These are phyloP conservation scores for Phanerotoma sp. DNA, from an alignment of 2,888 invertebrate species.

Conservation along the genomic window DNA sequence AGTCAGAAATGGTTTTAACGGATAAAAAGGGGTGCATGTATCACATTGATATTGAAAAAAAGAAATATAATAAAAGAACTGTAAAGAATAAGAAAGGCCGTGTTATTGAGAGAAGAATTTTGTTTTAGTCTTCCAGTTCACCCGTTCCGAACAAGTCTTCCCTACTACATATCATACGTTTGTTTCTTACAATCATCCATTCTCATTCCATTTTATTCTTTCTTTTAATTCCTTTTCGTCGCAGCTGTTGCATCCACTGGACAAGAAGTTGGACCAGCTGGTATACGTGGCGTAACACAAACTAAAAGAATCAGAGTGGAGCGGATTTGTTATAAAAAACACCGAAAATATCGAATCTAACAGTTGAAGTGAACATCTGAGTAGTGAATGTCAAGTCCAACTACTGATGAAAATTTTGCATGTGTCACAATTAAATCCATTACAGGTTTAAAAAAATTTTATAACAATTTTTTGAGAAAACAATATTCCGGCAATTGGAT, in stretches of 20 bases:
- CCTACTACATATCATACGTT: slow-evolving; percentile 14
- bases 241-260: slow-evolving; percentile 59
- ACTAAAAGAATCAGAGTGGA: neutral
- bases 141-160: slow-evolving; percentile 12
- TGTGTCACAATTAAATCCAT: too few species aligned
- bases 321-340: too few species aligned
- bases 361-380: too few species aligned
- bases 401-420: too few species aligned
- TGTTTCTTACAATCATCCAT: slow-evolving; percentile 37
- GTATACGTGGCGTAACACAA: slow-evolving; percentile 50
- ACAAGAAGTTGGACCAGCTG: slow-evolving; percentile 62
- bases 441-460: too few species aligned
- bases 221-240: slow-evolving; percentile 43
- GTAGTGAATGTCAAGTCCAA: too few species aligned
- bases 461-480: too few species aligned
- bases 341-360: too few species aligned
- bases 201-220: slow-evolving; percentile 34
- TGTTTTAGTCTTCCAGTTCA: slow-evolving; percentile 5
- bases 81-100: neutral
- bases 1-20: too few species aligned
- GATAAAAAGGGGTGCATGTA: neutral
- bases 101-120: slow-evolving; percentile 20
- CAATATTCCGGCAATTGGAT: too few species aligned
- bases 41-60: neutral
- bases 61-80: neutral